Evolutionary conservation across 2,113 vertebrate genomes (phyloP).

Genomic region (Trinectes maculatus): DNA sequence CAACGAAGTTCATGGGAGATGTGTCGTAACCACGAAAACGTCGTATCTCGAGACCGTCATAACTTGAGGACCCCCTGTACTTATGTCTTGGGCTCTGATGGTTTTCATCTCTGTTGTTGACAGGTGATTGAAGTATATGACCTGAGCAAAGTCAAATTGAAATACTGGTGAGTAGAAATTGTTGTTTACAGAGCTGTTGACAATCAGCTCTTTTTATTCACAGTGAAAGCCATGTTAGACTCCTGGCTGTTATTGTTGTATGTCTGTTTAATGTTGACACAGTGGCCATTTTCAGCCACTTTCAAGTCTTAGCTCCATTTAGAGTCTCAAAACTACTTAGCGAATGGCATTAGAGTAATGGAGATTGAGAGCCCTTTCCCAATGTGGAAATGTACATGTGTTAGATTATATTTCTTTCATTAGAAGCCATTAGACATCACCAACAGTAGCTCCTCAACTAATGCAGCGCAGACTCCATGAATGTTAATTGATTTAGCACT

Average conservation of each 20-base stretch:
- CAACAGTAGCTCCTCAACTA: constrained; percentile 7
- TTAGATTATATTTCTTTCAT: neutral
- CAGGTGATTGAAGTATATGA: constrained; percentile 99
- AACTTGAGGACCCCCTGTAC: too few species aligned
- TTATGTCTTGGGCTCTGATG: neutral
- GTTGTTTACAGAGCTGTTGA: neutral
- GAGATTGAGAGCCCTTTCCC: too few species aligned
- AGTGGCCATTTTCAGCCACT: neutral
- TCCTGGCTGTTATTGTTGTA: neutral
- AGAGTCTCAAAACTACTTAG: neutral
- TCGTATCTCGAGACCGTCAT: too few species aligned
- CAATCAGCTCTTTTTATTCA: neutral
- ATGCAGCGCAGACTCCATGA: constrained; percentile 17
- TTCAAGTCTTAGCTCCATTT: constrained; percentile 4
- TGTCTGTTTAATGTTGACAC: neutral
- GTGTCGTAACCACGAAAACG: too few species aligned
- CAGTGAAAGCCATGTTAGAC: neutral
- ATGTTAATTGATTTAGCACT: constrained; percentile 8
- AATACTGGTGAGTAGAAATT: constrained; percentile 95
- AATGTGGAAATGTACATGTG: neutral
- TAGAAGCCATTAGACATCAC: constrained; percentile 12
- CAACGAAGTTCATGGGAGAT: too few species aligned
- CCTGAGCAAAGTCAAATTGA: constrained; percentile 99
- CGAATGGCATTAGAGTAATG: neutral
- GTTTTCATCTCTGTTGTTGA: constrained; percentile 3